Conservation (phyloP, 2,113 vertebrate genomes). For the Chlorodrepanis virens region DNA sequence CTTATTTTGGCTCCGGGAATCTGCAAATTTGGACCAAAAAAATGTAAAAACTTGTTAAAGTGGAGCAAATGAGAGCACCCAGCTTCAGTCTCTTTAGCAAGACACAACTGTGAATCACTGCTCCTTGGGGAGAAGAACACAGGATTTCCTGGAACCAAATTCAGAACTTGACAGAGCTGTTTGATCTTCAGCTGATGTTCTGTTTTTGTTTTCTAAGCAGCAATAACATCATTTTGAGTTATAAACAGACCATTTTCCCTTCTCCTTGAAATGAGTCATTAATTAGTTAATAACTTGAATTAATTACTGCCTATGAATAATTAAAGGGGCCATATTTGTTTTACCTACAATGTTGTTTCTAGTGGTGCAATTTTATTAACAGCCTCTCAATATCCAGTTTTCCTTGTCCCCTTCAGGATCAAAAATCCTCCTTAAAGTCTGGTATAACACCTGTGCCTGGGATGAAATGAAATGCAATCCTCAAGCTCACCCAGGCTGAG, state of each 20-base stretch:
- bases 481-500: neutral
- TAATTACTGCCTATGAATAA: neutral
- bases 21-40: neutral
- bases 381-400: neutral
- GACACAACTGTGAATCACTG: neutral
- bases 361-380: neutral
- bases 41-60: neutral
- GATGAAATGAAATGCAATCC: neutral
- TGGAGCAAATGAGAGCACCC: conserved; percentile 37
- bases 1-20: conserved; percentile 47
- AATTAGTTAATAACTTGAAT: conserved; percentile 2
- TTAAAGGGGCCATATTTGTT: neutral
- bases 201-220: conserved; percentile 41
- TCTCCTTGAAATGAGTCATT: neutral
- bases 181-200: conserved; percentile 2
- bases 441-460: neutral
- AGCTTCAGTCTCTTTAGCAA: conserved; percentile 14
- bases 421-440: neutral
- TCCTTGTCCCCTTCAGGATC: neutral
- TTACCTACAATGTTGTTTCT: neutral
- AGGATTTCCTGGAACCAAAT: conserved; percentile 47
- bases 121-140: neutral
- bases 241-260: neutral
- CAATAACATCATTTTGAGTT: conserved; percentile 11
- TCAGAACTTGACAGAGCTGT: neutral